phyloP scores from a whole-genome alignment of 1,140 invertebrate species.

The Formica exsecta region DNA sequence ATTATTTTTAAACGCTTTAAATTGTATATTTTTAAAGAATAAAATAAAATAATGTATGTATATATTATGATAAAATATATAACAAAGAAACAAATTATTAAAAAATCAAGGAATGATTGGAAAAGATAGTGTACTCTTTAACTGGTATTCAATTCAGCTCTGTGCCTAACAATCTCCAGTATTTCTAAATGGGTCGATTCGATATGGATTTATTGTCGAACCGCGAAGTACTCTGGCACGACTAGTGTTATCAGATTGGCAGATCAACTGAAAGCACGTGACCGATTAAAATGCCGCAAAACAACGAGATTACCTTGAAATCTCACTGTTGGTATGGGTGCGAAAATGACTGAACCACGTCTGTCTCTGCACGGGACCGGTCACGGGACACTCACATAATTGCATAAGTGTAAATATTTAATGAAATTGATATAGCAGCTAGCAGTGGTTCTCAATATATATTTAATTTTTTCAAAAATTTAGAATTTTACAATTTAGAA shows the following conservation, averaged over 20 bases:
- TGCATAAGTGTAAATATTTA: conserved; percentile 44
- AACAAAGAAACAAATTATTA: neutral
- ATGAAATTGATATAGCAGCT: conserved; percentile 14
- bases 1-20: neutral
- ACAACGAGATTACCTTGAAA: conserved; percentile 58
- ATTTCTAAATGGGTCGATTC: conserved; percentile 29
- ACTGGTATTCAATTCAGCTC: too few species aligned
- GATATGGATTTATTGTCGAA: conserved; percentile 55
- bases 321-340: conserved; percentile 13
- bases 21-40: neutral
- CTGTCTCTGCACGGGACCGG: conserved; percentile 1
- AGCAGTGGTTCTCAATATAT: conserved; percentile 8
- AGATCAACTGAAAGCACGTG: conserved; percentile 57
- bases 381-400: conserved; percentile 36
- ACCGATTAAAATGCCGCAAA: conserved; percentile 62
- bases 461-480: neutral
- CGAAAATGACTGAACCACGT: conserved; percentile 11
- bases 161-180: neutral
- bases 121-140: neutral
- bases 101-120: neutral
- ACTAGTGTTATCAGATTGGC: conserved; percentile 44
- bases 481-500: neutral
- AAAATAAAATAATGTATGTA: neutral
- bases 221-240: conserved; percentile 36
- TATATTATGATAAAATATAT: neutral